phyloP scores from a whole-genome alignment of 2,888 invertebrate genomes.

The Stenurella melanura region DNA sequence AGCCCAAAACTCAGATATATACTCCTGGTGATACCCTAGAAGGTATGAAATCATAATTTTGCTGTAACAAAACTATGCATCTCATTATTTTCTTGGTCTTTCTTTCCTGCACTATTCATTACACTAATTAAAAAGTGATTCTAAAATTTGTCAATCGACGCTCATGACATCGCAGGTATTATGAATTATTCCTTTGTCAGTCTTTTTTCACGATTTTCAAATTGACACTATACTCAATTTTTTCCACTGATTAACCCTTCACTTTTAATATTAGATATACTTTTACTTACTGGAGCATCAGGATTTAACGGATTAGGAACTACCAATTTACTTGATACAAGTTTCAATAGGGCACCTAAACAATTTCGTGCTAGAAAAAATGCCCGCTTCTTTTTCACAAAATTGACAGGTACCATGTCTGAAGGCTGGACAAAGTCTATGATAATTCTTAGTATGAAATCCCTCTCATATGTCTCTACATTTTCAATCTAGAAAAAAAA shows the following conservation, averaged over 20 bases:
- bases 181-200: too few species aligned
- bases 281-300: slow-evolving; percentile 42
- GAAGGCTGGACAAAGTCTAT: slow-evolving; percentile 48
- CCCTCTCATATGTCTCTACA: slow-evolving; percentile 33
- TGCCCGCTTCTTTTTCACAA: slow-evolving; percentile 20
- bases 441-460: slow-evolving; percentile 47
- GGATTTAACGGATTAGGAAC: slow-evolving; percentile 43
- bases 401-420: slow-evolving; percentile 37
- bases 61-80: too few species aligned
- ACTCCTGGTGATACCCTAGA: too few species aligned
- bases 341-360: slow-evolving; percentile 48
- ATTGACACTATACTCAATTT: too few species aligned
- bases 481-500: slow-evolving; percentile 45
- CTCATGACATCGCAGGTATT: too few species aligned
- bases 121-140: too few species aligned
- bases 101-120: too few species aligned
- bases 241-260: background rate
- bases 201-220: too few species aligned
- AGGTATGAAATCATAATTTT: too few species aligned
- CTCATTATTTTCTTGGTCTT: too few species aligned
- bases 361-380: slow-evolving; percentile 52
- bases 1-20: too few species aligned
- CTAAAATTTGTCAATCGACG: too few species aligned
- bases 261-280: background rate
- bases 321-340: slow-evolving; percentile 39